Evolutionary conservation across 2,113 vertebrate species (phyloP), one percentile per base, ranked within the genome.

Genomic region (Collichthys lucidus): DNA sequence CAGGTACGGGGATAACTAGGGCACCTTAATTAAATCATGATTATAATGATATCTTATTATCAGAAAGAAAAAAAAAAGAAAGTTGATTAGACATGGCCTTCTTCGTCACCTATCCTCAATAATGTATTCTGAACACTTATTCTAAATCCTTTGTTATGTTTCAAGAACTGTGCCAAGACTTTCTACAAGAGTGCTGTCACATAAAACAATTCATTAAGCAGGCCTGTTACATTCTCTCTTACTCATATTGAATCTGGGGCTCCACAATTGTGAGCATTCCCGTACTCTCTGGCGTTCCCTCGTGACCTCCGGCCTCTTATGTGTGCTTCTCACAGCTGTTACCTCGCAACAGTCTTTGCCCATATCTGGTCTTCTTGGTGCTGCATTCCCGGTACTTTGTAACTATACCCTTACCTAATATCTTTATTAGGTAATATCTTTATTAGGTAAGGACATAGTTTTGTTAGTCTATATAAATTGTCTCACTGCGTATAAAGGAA

Each of bases 271-370:
- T 74, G 59, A 62, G 11, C 57, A 60, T 80, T 61, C 65, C 56
- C 29, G 47, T 50, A 40, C 19, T 22, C 12, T 49, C 24, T 29
- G 20, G 24, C 16, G 44, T 69, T 52, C 47, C 67, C 31, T 55
- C 15, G 0, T 82, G 65, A 88, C 66, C 77, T 72, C 64, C 86
- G 75, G 16, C 82, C 83, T 79, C 66, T 73, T 22, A 20, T 63
- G 63, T 79, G 49, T 65, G 66, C 67, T 67, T 49, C 56, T 74
- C 35, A 53, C 90, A 88, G 77, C 87, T 81, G 90, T 84, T 87
- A 87, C 35, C 50, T 55, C 0, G 4, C 72, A 79, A 20, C 5
- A 44, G 44, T 26, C 76, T 22, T 22, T 80, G 67, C 22, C 84
- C 79, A 80, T 85, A 80, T 86, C 56, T 84, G 77, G 64, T 59